Percentiles rank a stretch among this genome's conserved stretches.
phyloP scores from a whole-genome alignment of 2,888 invertebrate genomes.

The Drosophila quinaria region DNA sequence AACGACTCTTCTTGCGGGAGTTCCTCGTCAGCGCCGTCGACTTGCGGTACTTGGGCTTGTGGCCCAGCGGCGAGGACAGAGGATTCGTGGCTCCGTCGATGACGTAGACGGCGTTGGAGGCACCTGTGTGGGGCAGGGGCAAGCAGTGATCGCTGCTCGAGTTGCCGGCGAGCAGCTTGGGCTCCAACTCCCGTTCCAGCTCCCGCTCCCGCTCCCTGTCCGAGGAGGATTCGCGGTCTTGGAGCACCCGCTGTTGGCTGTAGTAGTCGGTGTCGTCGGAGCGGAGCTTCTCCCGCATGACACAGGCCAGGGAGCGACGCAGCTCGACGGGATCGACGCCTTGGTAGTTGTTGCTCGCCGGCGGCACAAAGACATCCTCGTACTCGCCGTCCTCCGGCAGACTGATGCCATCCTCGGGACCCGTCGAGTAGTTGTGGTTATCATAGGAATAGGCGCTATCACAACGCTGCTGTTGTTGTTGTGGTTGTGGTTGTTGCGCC shows the following conservation, averaged over 20 bases:
- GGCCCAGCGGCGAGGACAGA: constrained; percentile 62
- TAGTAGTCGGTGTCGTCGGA: constrained; percentile 79
- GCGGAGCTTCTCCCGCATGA: constrained; percentile 79
- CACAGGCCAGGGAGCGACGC: constrained; percentile 68
- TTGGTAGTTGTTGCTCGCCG: constrained; percentile 30
- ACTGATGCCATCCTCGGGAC: constrained; percentile 69
- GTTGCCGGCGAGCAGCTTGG: constrained; percentile 61
- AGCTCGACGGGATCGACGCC: constrained; percentile 70
- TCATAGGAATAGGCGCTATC: constrained; percentile 81
- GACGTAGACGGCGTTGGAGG: constrained; percentile 66
- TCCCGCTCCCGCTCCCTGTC: constrained; percentile 63
- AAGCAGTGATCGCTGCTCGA: constrained; percentile 66
- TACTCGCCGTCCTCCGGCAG: constrained; percentile 69
- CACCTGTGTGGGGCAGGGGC: constrained; percentile 48
- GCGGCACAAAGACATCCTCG: constrained; percentile 83
- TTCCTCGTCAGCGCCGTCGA: constrained; percentile 61
- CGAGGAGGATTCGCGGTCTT: constrained; percentile 40
- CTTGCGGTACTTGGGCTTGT: constrained; percentile 82
- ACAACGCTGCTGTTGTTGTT: constrained; percentile 49
- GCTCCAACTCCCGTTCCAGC: constrained; percentile 37
- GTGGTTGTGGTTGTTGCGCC: constrained; percentile 43
- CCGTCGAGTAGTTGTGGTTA: constrained; percentile 82
- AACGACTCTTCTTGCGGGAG: constrained; percentile 66
- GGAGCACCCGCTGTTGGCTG: constrained; percentile 43
- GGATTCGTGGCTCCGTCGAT: constrained; percentile 78